A percentile compares a stretch with the other conserved stretches of the same genome.
These are phyloP conservation scores for Monochamus saltuarius DNA, from an alignment of 1,140 invertebrate species.

Conservation along the genomic window DNA sequence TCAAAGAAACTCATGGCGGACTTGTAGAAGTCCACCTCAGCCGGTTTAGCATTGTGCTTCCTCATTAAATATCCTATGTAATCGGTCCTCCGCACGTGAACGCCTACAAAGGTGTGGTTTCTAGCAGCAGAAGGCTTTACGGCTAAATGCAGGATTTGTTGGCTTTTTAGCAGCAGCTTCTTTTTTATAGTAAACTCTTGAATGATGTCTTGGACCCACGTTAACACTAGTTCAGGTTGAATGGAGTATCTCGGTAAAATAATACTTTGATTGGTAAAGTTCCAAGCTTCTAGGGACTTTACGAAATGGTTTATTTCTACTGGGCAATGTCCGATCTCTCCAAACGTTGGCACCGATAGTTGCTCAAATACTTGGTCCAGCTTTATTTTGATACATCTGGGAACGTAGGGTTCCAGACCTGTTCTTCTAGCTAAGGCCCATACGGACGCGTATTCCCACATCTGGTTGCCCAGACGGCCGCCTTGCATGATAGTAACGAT, in stretches of 20 bases:
- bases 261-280: slow-evolving; percentile 61
- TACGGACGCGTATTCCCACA: slow-evolving; percentile 65
- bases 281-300: slow-evolving; percentile 59
- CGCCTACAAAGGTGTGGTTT: slow-evolving; percentile 56
- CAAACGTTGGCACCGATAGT: slow-evolving; percentile 60
- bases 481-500: slow-evolving; percentile 60
- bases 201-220: slow-evolving; percentile 60
- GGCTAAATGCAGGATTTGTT: slow-evolving; percentile 52
- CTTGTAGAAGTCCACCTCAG: slow-evolving; percentile 57
- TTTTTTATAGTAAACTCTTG: slow-evolving; percentile 59
- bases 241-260: slow-evolving; percentile 60
- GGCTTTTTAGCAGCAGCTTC: slow-evolving; percentile 53
- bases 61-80: slow-evolving; percentile 60
- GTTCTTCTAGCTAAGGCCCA: slow-evolving; percentile 60
- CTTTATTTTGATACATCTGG: slow-evolving; percentile 58
- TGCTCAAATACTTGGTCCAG: slow-evolving; percentile 59
- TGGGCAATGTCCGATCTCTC: slow-evolving; percentile 59
- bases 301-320: slow-evolving; percentile 55
- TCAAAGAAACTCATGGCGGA: slow-evolving; percentile 61
- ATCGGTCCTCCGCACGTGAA: slow-evolving; percentile 64
- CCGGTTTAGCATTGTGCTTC: slow-evolving; percentile 55
- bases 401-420: slow-evolving; percentile 61
- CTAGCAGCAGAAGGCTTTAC: slow-evolving; percentile 42
- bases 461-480: slow-evolving; percentile 62
- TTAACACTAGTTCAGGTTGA: slow-evolving; percentile 58